These are phyloP conservation scores for Suncus etruscus DNA, from an alignment of 2,113 vertebrate genomes.

Conservation along the genomic window DNA sequence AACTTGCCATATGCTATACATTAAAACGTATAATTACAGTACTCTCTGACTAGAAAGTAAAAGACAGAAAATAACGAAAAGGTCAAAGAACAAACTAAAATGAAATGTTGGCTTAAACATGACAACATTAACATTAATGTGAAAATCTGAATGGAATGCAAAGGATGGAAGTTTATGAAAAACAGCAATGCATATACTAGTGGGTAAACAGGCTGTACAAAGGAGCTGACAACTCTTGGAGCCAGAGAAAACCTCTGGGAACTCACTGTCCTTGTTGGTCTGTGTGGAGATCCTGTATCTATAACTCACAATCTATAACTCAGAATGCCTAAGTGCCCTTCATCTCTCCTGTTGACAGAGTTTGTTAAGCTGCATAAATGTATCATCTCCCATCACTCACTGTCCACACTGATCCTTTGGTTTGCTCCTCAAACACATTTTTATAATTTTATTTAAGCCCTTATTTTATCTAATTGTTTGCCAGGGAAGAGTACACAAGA, in stretches of 20 bases:
- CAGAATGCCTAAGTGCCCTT: background rate
- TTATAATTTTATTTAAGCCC: background rate
- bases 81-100: conserved; percentile 23
- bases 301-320: rapidly evolving
- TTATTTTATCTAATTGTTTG: background rate
- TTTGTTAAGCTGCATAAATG: background rate
- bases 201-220: background rate
- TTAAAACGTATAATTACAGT: conserved; percentile 43
- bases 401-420: background rate
- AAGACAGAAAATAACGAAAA: conserved; percentile 6
- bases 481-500: no score
- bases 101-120: background rate
- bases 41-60: background rate
- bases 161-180: background rate
- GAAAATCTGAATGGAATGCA: background rate
- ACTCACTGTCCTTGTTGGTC: no score
- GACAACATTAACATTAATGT: background rate
- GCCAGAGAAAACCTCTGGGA: background rate
- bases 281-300: background rate
- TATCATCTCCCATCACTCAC: background rate
- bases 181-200: background rate
- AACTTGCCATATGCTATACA: background rate
- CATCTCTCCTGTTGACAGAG: background rate
- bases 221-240: background rate
- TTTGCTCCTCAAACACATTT: background rate